phyloP scores from a whole-genome alignment of 2,113 vertebrate genomes.

The Corythoichthys haematopterus region DNA sequence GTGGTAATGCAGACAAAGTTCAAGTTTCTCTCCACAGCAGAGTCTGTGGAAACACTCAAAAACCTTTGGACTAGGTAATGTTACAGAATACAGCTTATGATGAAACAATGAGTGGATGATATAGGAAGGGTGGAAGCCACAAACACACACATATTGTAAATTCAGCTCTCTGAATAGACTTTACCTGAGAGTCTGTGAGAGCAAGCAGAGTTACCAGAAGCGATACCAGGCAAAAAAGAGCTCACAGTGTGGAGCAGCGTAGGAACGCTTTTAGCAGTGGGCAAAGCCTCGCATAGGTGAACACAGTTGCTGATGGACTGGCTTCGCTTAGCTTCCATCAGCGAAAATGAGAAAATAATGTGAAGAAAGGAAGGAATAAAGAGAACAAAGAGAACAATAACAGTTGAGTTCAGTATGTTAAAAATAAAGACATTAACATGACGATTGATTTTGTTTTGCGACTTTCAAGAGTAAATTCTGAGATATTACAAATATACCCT shows the following conservation, averaged over 20 bases:
- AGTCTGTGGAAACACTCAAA: constrained; percentile 9
- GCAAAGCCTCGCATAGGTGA: constrained; percentile 94
- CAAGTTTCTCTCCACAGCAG: neutral
- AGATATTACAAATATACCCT: neutral
- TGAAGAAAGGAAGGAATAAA: constrained; percentile 35
- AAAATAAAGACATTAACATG: too few species aligned
- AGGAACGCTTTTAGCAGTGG: constrained; percentile 94
- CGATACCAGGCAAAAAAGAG: constrained; percentile 97
- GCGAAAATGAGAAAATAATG: constrained; percentile 20
- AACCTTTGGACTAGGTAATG: neutral
- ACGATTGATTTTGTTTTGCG: neutral
- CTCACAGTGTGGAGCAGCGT: constrained; percentile 98
- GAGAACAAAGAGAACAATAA: constrained; percentile 21
- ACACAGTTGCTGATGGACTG: constrained; percentile 99
- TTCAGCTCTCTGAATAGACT: constrained; percentile 53
- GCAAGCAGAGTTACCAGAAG: constrained; percentile 89
- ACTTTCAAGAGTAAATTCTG: neutral
- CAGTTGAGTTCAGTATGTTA: neutral
- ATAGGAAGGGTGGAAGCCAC: constrained; percentile 27
- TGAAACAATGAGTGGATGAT: constrained; percentile 20
- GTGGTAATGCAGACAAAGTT: constrained; percentile 10
- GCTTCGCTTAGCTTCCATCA: constrained; percentile 94
- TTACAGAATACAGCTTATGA: constrained; percentile 5
- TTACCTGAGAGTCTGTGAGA: constrained; percentile 98
- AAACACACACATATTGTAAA: constrained; percentile 41